Base-by-base conservation (phyloP, 2,888 invertebrate genomes). In the Apamea anceps region DNA sequence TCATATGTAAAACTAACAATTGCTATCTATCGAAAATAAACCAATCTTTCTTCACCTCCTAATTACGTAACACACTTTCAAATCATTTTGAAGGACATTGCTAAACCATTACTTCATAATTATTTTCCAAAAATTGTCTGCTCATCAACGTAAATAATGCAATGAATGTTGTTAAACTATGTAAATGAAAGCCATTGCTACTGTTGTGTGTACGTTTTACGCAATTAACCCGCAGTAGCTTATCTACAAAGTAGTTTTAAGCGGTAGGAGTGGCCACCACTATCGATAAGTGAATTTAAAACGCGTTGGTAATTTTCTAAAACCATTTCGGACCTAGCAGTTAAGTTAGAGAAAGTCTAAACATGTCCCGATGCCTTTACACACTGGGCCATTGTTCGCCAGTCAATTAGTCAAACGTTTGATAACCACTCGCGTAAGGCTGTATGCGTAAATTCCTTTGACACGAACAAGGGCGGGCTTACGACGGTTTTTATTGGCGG, bases 371-470 rank as follows among this genome's bases (percentile, higher is more conserved):
- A 87, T 88, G 81, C 75, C 81, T 87, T 79, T 81, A 82, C 76
- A 81, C 81, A 72, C 77, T 80, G 72, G 71, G 72, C 81, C 78
- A 90, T 89, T 91, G 90, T 90, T 85, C 79, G 76, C 79, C 80
- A 88, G 85, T 85, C 90, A 88, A 90, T 93, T 90, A 90, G 89
- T 88, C 85, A 90, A 85, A 79, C 78, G 77, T 84, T 86, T 88
- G 87, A 89, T 89, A 89, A 77, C 86, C 77, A 80, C 80, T 84
- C 86, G 85, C 84, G 84, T 88, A 88, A 86, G 83, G 85, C 85
- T 87, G 84, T 88, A 88, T 77, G 83, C 87, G 88, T 90, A 91
- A 91, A 91, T 91, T 90, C 90, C 90, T 89, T 88, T 88, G 89
- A 89, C 90, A 87, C 84, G 85, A 87, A 90, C 90, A 89, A 89